Evolutionary conservation across 2,888 invertebrate species (phyloP), one percentile per base, ranked within the genome.

Genomic region (Sipha maydis): DNA sequence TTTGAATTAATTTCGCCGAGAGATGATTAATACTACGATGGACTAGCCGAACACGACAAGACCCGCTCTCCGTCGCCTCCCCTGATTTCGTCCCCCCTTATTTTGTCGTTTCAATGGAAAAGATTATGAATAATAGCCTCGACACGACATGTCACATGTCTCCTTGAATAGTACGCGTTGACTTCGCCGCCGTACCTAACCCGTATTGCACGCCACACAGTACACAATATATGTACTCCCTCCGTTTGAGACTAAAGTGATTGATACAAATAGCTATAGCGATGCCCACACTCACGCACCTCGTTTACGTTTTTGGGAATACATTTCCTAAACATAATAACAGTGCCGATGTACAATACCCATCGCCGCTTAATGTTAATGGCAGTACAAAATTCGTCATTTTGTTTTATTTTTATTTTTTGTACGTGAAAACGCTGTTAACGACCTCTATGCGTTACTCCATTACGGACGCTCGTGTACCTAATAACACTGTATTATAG

Each of bases 51-150:
- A 19, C 84, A 76, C 84, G 41, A 75, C 67, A 31, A 61, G 8
- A 25, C 28, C 28, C 31, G 61, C 19, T 7, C 34, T 34, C 75
- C 48, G 56, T 19, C 19, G n/a, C 25, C 41, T 11, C n/a, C 48
- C 48, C 48, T n/a, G 41, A 77, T 48, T 77, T 48, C 5, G 11
- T n/a, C 11, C 31, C 21, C 67, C 48, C 77, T 41, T 67, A 5
- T 41, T 28, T 67, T 34, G 67, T 85, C 77, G 77, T 78, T 54
- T n/a, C 67, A 69, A 34, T 54, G 77, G 85, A 85, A 85, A 85
- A 85, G 77, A 85, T 48, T 69, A 69, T 85, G 85, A 85, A 85
- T 85, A 85, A 85, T 69, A 77, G 67, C 67, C 4, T 28, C 67
- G 34, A 48, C 85, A 34, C 77, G 85, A 69, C 85, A n/a, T 34